These are phyloP conservation scores for Silurus asotus DNA, from an alignment of 2,113 vertebrate genomes.

Conservation along the genomic window DNA sequence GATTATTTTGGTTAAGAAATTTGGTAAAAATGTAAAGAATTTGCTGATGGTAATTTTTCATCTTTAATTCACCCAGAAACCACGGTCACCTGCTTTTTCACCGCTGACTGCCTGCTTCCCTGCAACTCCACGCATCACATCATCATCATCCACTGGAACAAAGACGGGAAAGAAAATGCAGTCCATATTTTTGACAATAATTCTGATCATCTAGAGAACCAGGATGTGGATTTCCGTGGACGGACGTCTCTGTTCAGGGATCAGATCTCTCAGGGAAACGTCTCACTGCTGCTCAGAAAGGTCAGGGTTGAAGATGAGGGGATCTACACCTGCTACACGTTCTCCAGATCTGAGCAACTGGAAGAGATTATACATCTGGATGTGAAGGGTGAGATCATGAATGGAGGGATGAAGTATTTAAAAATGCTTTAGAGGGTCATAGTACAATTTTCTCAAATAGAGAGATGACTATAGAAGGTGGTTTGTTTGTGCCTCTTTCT, in stretches of 20 bases:
- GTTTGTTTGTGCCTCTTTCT: background rate
- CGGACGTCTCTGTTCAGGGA: slow-evolving; percentile 65
- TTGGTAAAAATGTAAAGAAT: too few species aligned
- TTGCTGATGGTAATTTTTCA: background rate
- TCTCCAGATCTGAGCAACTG: background rate
- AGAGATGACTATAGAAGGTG: background rate
- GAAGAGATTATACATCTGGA: slow-evolving; percentile 38
- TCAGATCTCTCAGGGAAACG: slow-evolving; percentile 65
- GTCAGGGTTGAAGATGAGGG: slow-evolving; percentile 59
- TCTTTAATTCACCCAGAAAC: background rate
- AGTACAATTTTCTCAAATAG: background rate
- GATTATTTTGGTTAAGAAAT: too few species aligned
- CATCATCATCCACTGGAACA: slow-evolving; percentile 74
- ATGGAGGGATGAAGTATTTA: background rate
- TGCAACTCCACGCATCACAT: slow-evolving; percentile 56
- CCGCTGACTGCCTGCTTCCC: slow-evolving; percentile 63
- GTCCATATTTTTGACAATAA: slow-evolving; percentile 66
- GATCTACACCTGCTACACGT: slow-evolving; percentile 68
- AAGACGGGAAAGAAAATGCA: fast-evolving
- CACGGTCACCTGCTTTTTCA: slow-evolving; percentile 48
- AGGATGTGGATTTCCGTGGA: slow-evolving; percentile 52
- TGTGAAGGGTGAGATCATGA: slow-evolving; percentile 57
- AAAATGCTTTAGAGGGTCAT: background rate
- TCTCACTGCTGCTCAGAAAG: slow-evolving; percentile 65
- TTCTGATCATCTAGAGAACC: slow-evolving; percentile 42